Base-by-base conservation (phyloP, 2,113 vertebrate genomes). In the Ornithorhynchus anatinus region DNA sequence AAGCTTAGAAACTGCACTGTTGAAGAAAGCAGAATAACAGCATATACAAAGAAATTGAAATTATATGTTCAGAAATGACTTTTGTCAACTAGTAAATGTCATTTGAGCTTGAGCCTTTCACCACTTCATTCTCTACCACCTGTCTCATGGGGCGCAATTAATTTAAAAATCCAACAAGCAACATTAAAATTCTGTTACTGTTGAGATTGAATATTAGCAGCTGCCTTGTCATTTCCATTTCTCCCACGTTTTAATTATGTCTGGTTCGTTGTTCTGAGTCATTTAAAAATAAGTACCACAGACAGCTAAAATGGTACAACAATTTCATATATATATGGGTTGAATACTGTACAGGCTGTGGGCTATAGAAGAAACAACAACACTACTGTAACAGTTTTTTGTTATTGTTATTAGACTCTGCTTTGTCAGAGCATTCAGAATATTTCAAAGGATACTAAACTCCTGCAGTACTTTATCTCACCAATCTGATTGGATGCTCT, bases 181-280 rank as follows among this genome's bases (percentile, higher is more conserved):
- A n/a, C 63, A 75, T 81, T 83, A 77, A 82, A 82, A 73, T 82
- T 52, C 17, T 65, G 61, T 79, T 67, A 53, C 39, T n/a, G 37
- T 14, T n/a, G 45, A 69, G 75, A 63, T 23, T 45, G 42, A 59
- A 57, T 76, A 59, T 68, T 59, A 42, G 52, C 73, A 58, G 37
- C 1, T 61, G 10, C 66, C 63, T 73, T 70, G 23, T 47, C 2
- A 5, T 48, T 72, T 75, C 78, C 38, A 20, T 61, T 79, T 64
- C 65, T 77, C 37, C 42, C 31, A n/a, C n/a, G n/a, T n/a, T n/a
- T n/a, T n/a, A 53, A 38, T 5, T n/a, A n/a, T 75, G 23, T 47
- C 67, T 42, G 13, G 25, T 74, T 68, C 71, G 48, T 77, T 86
- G 65, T 68, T 76, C 48, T 23, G 42, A 6, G 50, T 32, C 23